Percentiles rank a stretch among this genome's conserved stretches.
Conservation (phyloP, 2,113 vertebrate species). For the Jacana jacana region DNA sequence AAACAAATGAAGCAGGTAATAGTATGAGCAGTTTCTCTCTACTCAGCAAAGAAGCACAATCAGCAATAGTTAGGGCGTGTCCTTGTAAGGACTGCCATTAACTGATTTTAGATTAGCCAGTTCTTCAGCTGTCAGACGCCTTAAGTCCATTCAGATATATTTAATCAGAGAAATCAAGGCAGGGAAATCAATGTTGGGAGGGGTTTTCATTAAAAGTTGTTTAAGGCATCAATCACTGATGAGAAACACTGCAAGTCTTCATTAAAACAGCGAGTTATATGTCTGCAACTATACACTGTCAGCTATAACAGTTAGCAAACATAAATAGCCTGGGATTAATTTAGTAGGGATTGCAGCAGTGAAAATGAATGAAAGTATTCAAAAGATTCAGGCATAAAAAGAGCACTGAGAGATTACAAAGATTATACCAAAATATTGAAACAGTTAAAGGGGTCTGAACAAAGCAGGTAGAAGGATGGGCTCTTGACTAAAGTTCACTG, state of each 20-base stretch:
- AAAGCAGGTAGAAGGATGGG: not conserved
- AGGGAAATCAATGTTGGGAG: not conserved
- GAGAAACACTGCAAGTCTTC: not conserved
- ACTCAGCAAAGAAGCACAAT: slow-evolving; percentile 12
- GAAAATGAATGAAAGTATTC: not conserved
- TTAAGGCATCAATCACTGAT: not conserved
- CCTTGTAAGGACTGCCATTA: slow-evolving; percentile 10
- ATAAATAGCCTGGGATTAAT: not conserved
- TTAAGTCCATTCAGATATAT: slow-evolving; percentile 46
- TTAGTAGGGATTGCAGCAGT: not conserved
- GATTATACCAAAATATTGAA: not conserved
- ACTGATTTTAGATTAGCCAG: slow-evolving; percentile 56
- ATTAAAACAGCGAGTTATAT: not conserved
- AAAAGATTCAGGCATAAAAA: slow-evolving; percentile 24
- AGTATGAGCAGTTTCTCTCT: slow-evolving; percentile 24
- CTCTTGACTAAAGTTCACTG: not conserved
- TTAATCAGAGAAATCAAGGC: slow-evolving; percentile 58
- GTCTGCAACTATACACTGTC: not conserved
- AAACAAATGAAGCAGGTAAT: slow-evolving; percentile 52
- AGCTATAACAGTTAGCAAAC: not conserved
- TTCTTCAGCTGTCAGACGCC: slow-evolving; percentile 21
- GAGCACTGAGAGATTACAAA: slow-evolving; percentile 9
- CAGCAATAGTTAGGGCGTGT: slow-evolving; percentile 38
- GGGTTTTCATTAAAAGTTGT: not conserved
- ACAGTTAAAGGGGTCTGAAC: not conserved